phyloP scores from a whole-genome alignment of 2,797 vertebrate species.

The Buphagus erythrorhynchus region DNA sequence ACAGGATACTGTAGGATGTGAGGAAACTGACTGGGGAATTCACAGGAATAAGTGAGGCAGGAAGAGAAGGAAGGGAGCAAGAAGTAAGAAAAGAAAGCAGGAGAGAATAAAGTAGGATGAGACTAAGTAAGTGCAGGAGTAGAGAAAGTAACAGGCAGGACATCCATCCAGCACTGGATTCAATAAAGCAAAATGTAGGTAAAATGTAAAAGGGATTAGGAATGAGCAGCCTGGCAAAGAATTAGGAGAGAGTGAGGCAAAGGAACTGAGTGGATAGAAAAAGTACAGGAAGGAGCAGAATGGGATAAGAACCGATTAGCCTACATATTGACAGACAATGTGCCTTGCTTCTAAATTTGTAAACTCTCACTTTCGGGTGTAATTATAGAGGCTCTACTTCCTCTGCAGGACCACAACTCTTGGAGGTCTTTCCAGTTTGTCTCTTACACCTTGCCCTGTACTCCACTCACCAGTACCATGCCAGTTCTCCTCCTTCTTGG shows the following conservation, averaged over 20 bases:
- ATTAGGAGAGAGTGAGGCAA: neutral
- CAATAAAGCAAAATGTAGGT: neutral
- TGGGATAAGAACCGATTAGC: slow-evolving; percentile 48
- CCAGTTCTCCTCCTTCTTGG: slow-evolving; percentile 90
- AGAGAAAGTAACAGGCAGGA: neutral
- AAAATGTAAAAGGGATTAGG: slow-evolving; percentile 35
- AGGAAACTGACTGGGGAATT: neutral
- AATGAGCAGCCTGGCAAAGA: slow-evolving; percentile 25
- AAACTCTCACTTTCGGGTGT: neutral
- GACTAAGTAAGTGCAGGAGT: neutral
- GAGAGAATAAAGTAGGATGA: neutral
- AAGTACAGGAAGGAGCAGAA: slow-evolving; percentile 27
- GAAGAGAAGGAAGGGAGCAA: neutral
- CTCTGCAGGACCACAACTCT: neutral
- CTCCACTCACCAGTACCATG: slow-evolving; percentile 80
- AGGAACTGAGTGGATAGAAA: neutral
- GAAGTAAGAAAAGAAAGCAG: neutral
- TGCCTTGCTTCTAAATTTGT: neutral
- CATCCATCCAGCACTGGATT: neutral
- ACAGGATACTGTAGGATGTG: neutral
- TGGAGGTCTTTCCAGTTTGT: neutral
- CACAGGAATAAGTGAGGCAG: neutral
- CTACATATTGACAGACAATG: slow-evolving; percentile 28
- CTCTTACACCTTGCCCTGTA: neutral
- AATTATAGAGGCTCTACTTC: neutral